A percentile compares a stretch with the other conserved stretches of the same genome.
These are phyloP conservation scores for Enchytraeus crypticus DNA, from an alignment of 2,888 invertebrate species.

Conservation along the genomic window DNA sequence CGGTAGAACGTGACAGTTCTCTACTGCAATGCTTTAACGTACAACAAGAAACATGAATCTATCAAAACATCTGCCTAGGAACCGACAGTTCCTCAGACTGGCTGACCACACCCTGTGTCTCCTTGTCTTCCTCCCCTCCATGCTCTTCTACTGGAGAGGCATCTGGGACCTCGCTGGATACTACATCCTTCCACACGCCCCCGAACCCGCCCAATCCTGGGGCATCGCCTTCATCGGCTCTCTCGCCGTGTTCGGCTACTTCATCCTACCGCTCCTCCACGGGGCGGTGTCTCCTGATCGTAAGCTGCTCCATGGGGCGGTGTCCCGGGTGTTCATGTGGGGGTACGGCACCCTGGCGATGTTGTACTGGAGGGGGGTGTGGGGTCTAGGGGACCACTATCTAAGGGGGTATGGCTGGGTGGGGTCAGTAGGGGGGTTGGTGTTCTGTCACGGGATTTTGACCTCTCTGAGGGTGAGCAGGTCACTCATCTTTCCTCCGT, in stretches of 20 bases:
- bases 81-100: no score
- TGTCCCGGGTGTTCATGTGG: slow-evolving; percentile 13
- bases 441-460: slow-evolving; percentile 5
- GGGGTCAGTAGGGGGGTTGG: neutral
- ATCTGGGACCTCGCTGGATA: slow-evolving; percentile 20
- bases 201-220: slow-evolving; percentile 3
- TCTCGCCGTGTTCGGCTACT: slow-evolving; percentile 11
- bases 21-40: no score
- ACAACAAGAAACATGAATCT: no score
- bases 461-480: neutral
- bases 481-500: slow-evolving; percentile 15
- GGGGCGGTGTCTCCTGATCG: neutral
- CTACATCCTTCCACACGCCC: slow-evolving; percentile 8
- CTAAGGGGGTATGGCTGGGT: slow-evolving; percentile 9
- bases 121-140: slow-evolving; percentile 17
- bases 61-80: no score
- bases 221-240: slow-evolving; percentile 3
- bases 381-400: slow-evolving; percentile 19
- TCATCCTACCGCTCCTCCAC: slow-evolving; percentile 10
- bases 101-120: slow-evolving; percentile 23
- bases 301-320: neutral
- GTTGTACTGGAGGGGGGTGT: slow-evolving; percentile 23
- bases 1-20: no score
- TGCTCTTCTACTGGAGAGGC: slow-evolving; percentile 23
- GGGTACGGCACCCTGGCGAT: slow-evolving; percentile 11